phyloP scores from a whole-genome alignment of 2,113 vertebrate genomes.

The Odontesthes bonariensis region DNA sequence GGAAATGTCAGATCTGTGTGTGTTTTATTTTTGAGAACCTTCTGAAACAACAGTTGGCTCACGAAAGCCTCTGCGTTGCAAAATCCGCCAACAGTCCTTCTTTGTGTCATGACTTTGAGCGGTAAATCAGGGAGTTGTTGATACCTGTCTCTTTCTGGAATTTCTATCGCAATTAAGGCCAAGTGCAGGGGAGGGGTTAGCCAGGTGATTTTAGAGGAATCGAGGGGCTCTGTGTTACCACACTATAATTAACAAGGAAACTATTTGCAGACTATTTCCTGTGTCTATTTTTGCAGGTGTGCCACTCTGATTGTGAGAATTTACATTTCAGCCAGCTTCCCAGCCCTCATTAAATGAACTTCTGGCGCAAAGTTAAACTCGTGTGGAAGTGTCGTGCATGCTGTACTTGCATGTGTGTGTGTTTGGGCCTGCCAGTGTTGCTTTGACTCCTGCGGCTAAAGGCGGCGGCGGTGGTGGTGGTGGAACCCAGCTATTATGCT shows the following conservation, averaged over 20 bases:
- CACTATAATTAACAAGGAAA: slow-evolving; percentile 85
- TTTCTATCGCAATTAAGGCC: slow-evolving; percentile 73
- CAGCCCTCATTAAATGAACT: slow-evolving; percentile 51
- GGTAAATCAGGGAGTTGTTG: slow-evolving; percentile 79
- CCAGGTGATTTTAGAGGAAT: slow-evolving; percentile 79
- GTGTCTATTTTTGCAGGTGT: slow-evolving; percentile 86
- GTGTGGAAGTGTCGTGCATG: slow-evolving; percentile 42
- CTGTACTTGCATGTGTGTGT: slow-evolving; percentile 43
- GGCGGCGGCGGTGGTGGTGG: slow-evolving; percentile 31
- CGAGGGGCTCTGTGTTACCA: slow-evolving; percentile 54
- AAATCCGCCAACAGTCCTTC: slow-evolving; percentile 53
- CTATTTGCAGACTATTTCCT: slow-evolving; percentile 79
- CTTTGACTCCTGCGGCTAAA: slow-evolving; percentile 64
- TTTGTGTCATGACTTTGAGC: slow-evolving; percentile 58
- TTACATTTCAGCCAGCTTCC: slow-evolving; percentile 53
- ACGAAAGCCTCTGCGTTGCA: slow-evolving; percentile 49
- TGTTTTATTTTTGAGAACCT: slow-evolving; percentile 22
- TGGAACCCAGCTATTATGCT: slow-evolving; percentile 59
- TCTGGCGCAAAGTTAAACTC: slow-evolving; percentile 32
- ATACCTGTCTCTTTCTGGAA: slow-evolving; percentile 78
- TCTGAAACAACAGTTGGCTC: slow-evolving; percentile 36
- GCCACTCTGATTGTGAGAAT: slow-evolving; percentile 68
- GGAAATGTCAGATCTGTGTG: neutral
- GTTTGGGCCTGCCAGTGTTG: slow-evolving; percentile 52
- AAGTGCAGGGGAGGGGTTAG: slow-evolving; percentile 74